phyloP scores from a whole-genome alignment of 35 echinoderm and acorn worm genomes.

The Holothuria glaberrima region DNA sequence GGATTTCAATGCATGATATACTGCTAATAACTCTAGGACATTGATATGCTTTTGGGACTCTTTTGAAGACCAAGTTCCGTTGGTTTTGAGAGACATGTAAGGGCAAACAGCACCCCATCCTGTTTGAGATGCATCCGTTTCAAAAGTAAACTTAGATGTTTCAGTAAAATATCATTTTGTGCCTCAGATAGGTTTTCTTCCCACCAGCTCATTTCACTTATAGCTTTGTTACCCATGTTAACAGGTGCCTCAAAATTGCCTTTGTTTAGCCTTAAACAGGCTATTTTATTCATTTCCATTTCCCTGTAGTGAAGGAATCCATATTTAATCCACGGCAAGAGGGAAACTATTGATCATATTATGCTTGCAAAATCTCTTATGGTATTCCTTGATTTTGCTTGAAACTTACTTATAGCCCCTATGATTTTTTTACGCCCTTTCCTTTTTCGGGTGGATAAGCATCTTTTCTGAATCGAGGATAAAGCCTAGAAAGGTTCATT shows the following conservation, averaged over 20 bases:
- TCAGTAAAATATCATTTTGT: not conserved
- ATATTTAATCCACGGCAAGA: slow-evolving; percentile 41
- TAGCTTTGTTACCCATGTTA: not conserved
- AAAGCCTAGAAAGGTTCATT: slow-evolving; percentile 9
- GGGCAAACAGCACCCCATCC: slow-evolving; percentile 22
- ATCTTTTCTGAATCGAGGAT: slow-evolving; percentile 15
- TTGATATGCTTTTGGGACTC: slow-evolving; percentile 31
- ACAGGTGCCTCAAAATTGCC: slow-evolving; percentile 19
- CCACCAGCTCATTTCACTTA: slow-evolving; percentile 47
- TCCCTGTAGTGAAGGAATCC: slow-evolving; percentile 39
- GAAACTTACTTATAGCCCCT: not conserved
- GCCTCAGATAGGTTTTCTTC: slow-evolving; percentile 5
- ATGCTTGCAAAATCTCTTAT: slow-evolving; percentile 28
- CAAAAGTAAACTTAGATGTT: not conserved
- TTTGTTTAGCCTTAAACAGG: not conserved
- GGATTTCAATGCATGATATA: slow-evolving; percentile 32
- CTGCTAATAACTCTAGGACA: slow-evolving; percentile 27
- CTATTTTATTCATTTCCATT: slow-evolving; percentile 21
- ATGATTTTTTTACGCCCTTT: not conserved
- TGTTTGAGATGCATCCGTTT: slow-evolving; percentile 8
- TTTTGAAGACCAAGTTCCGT: not conserved
- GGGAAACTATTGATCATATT: slow-evolving; percentile 23
- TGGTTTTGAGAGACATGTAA: not conserved
- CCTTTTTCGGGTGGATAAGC: slow-evolving; percentile 1
- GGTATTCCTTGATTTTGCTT: slow-evolving; percentile 11